Base-by-base conservation (phyloP, 2,113 vertebrate species). In the Lepisosteus oculatus region DNA sequence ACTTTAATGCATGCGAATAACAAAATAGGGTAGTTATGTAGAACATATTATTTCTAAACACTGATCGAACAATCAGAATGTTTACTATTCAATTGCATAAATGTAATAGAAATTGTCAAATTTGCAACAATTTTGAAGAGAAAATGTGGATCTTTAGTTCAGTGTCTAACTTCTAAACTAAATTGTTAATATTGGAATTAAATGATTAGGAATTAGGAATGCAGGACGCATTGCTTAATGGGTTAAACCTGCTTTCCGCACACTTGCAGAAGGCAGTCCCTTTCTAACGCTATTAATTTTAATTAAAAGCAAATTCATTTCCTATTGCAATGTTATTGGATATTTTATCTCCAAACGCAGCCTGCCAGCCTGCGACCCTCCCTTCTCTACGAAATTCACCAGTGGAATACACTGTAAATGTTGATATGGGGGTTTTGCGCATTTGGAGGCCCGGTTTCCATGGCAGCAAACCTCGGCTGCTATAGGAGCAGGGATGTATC, bases 391-490 rank as follows among this genome's bases (percentile, higher is more conserved):
- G 79, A 84, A 80, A 76, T 82, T 85, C 80, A 84, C 72, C 81
- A 59, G 84, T 77, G 80, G 78, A 85, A 86, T 85, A 77, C 81
- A 78, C 72, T 86, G 77, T 55, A 74, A 79, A 74, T 75, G 73
- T 78, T 85, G 81, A 79, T 83, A 73, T 65, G 2, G 83, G 81
- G 77, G 78, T 80, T 90, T 82, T 77, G 84, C 71, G 84, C 59
- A 43, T 82, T 85, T 72, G 74, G 82, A 85, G 71, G 81, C 83
- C 85, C 9, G 3, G 95, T 97, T 93, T 92, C 92, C 93, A 97
- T 97, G 90, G 93, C 80, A 95, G 93, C 91, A 0, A 56, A 79
- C 81, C 81, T 92, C 84, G 78, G 87, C 87, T 87, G 87, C 71
- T 86, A 74, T 42, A 80, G 82, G 75, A 77, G 80, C 77, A 82